Base-by-base conservation (phyloP, 2,888 invertebrate genomes). In the Heliconius hortense region DNA sequence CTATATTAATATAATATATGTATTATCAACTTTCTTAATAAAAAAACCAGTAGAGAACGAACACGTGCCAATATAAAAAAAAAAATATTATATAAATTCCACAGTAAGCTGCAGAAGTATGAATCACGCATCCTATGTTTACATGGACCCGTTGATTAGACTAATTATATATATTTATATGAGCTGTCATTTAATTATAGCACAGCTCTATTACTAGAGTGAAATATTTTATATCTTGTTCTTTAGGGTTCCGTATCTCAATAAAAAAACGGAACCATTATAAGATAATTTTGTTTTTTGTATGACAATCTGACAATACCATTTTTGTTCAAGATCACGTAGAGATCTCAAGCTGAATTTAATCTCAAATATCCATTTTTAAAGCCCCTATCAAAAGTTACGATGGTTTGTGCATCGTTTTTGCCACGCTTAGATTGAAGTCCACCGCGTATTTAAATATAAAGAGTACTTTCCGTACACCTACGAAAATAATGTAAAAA, bases 101-200 rank as follows among this genome's bases (percentile, higher is more conserved):
- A 56, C 56, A 56, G 56, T 56, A 56, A 56, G 56, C n/a, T n/a
- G 56, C 1, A 56, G n/a, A n/a, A 24, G 59, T 13, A 31, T 62
- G 63, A 64, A 35, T 64, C 64, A 35, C n/a, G 15, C 35, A 35
- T 11, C 64, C 10, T 35, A 35, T 35, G 35, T n/a, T 64, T 64
- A 64, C 11, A 64, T 64, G n/a, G 31, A 64, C 64, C n/a, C 21
- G 63, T 31, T 63, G 64, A 35, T 35, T n/a, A 39, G 5, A 24
- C n/a, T 64, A 64, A 64, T 64, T 35, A n/a, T 8, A 24, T 13
- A 64, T 64, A 35, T 39, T 64, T 35, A 35, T 39, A 64, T 64
- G 64, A 68, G 53, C 68, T 68, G 31, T 48, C 68, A 67, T 67
- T 67, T 43, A 68, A 68, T 63, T 63, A 63, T 31, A 63, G n/a